Conservation (phyloP, 2,888 invertebrate species). For the Leptopilina drosophilae region DNA sequence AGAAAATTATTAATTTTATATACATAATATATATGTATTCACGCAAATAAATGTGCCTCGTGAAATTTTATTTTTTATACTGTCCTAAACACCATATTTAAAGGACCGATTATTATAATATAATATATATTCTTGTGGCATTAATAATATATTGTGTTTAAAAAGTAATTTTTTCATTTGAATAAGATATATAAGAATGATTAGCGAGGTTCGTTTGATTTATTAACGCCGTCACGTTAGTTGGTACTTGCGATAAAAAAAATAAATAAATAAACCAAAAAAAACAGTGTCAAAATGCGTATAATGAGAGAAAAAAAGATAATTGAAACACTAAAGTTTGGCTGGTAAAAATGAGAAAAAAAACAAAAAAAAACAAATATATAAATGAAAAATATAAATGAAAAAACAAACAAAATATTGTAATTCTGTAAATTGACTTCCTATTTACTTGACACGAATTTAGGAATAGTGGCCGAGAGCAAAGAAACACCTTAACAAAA, state of each 20-base stretch:
- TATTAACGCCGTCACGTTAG: neutral
- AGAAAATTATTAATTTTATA: slow-evolving; percentile 21
- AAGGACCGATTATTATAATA: slow-evolving; percentile 1
- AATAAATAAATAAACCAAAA: too few species aligned
- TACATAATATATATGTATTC: slow-evolving; percentile 18
- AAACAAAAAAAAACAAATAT: neutral
- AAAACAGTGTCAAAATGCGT: neutral
- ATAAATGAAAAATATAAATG: too few species aligned
- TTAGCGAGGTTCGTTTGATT: slow-evolving; percentile 24
- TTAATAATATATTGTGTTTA: neutral
- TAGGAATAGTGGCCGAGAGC: slow-evolving; percentile 24
- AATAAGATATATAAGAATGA: neutral
- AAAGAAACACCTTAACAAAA: neutral
- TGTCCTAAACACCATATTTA: slow-evolving; percentile 25
- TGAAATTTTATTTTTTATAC: slow-evolving; percentile 38
- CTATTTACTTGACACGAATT: slow-evolving; percentile 28
- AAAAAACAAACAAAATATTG: neutral
- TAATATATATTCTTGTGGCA: slow-evolving; percentile 12
- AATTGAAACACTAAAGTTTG: slow-evolving; percentile 15
- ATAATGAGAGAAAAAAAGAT: neutral
- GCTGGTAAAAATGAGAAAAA: neutral
- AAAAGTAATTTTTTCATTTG: neutral
- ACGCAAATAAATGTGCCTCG: slow-evolving; percentile 30
- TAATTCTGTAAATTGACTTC: slow-evolving; percentile 36
- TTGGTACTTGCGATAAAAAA: neutral